Base-by-base conservation (phyloP, 1,140 invertebrate species). In the Drosophila rhopaloa region DNA sequence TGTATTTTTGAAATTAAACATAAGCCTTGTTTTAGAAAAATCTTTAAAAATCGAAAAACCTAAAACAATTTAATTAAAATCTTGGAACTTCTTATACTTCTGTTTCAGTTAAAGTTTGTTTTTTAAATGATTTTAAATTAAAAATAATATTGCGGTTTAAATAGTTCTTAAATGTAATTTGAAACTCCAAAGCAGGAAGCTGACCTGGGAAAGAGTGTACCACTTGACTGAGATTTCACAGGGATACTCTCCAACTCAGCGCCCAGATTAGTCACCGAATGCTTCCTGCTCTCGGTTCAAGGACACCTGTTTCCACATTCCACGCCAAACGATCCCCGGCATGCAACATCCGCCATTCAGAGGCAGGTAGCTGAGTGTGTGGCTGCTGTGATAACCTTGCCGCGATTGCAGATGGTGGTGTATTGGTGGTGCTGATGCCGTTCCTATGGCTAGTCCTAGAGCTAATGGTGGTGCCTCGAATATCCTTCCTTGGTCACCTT, bases 291-390 rank as follows among this genome's bases (percentile, higher is more conserved):
- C 59, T 59, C 32, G 24, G 61, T 76, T 76, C 47, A 76, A 76
- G 81, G 81, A 85, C 81, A 85, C 81, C 81, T 85, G 81, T 86
- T 85, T 82, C 79, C 80, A 85, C 84, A 82, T 81, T 85, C 81
- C 81, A 81, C 35, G 50, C 65, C 58, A n/a, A 60, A 29, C 65
- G 75, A 81, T 82, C 82, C 81, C 68, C 40, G 47, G 32, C 59
- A 65, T 79, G 83, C 76, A 79, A 82, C 83, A 86, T 86, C 82
- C 82, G 80, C 74, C 14, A 14, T 41, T 37, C 70, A 57, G 51
- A 44, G 48, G 63, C 75, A 77, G 75, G 65, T 77, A 77, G 74
- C n/a, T 51, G 63, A 46, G 59, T 63, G 43, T 63, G 37, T 41
- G 16, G 50, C 41, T 29, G 51, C 67, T 6, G 51, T 70, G 67